Evolutionary conservation across 1,140 invertebrate genomes (phyloP), one percentile per base, ranked within the genome.

Genomic region (Hylyphantes graminicola): DNA sequence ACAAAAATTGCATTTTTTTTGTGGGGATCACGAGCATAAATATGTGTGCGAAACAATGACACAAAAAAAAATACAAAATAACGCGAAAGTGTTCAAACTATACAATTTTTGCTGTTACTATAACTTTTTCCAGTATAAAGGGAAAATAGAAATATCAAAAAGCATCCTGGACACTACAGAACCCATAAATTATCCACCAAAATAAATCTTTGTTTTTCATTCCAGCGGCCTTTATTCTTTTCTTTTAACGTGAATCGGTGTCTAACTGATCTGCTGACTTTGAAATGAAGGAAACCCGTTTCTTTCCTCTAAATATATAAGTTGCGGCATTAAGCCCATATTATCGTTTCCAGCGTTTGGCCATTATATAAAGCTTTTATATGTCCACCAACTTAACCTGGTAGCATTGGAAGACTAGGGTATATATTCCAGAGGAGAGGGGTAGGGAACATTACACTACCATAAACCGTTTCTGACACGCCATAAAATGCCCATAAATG

Each of bases 361-460:
- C 80, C 80, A 83, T 83, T 83, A 83, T 83, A 83, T 83, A 75
- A 83, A 83, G 80, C 80, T 83, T 83, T 83, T 74, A 83, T 83
- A 83, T 83, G 80, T 83, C 70, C 59, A 65, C 80, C 59, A 83
- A 83, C 80, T 83, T 83, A 83, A 74, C 80, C 68, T 73, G 64
- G 78, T 61, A 59, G 72, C 57, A 61, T 54, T 51, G 75, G 65
- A 65, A 83, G 80, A 83, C 80, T 83, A 35, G 78, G 55, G 70
- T 35, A 35, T 35, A 35, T 82, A 75, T 74, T 74, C 80, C 72
- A 55, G 17, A 83, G 70, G 72, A 21, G 61, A 57, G 21, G 64
- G 55, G 67, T 7, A 12, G 19, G 59, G 80, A 83, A 83, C 80
- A 83, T 83, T 83, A 83, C 80, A 83, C 80, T 83, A 83, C 80